phyloP scores from a whole-genome alignment of 2,797 vertebrate species.

The Thunnus albacares region DNA sequence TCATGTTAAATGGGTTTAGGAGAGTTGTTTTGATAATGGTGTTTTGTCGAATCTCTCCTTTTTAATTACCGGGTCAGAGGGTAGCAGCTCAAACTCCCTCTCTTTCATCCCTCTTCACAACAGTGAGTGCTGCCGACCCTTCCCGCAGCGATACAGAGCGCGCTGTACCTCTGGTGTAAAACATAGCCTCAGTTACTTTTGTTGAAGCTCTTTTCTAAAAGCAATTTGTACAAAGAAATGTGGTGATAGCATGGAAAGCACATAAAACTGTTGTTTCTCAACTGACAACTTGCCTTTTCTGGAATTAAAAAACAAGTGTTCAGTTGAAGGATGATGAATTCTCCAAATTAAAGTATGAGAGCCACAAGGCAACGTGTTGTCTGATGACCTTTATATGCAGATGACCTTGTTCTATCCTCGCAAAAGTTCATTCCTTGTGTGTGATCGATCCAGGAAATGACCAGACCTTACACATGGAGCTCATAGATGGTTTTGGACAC shows the following conservation, averaged over 20 bases:
- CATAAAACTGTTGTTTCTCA: constrained; percentile 23
- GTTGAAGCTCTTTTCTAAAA: constrained; percentile 53
- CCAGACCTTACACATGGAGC: constrained; percentile 64
- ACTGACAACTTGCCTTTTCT: constrained; percentile 2
- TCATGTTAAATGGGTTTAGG: constrained; percentile 90
- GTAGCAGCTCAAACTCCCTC: constrained; percentile 83
- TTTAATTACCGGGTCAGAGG: constrained; percentile 87
- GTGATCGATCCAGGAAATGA: constrained; percentile 72
- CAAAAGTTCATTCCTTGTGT: constrained; percentile 38
- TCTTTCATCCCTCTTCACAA: constrained; percentile 84
- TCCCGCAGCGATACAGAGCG: constrained; percentile 67
- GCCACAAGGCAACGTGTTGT: not conserved
- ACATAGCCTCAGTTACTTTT: constrained; percentile 71
- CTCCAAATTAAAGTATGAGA: constrained; percentile 21
- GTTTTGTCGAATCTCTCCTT: constrained; percentile 84
- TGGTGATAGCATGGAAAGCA: constrained; percentile 33
- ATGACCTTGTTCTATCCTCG: constrained; percentile 50
- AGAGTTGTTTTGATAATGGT: constrained; percentile 89
- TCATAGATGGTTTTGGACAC: constrained; percentile 63
- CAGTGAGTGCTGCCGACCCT: constrained; percentile 83
- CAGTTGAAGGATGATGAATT: constrained; percentile 12
- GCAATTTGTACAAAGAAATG: constrained; percentile 62
- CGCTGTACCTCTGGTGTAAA: constrained; percentile 63
- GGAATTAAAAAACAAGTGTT: constrained; percentile 8
- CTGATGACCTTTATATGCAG: constrained; percentile 31